A percentile compares a stretch with the other conserved stretches of the same genome.
phyloP scores from a whole-genome alignment of 2,797 vertebrate species.

The Apodemus agrarius region DNA sequence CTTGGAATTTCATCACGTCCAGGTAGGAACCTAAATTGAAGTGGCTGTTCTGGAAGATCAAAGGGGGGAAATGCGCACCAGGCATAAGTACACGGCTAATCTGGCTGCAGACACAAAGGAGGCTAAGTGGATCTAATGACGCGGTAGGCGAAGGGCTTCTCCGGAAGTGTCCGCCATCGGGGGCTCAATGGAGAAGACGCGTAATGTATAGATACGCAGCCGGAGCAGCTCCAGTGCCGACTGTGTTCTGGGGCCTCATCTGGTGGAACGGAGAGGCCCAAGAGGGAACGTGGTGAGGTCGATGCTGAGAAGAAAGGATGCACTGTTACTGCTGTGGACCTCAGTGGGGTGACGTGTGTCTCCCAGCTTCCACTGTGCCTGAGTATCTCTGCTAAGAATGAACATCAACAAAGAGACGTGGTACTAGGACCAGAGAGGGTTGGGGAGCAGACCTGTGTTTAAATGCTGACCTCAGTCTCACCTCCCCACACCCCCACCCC shows the following conservation, averaged over 20 bases:
- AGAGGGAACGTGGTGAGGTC: background rate
- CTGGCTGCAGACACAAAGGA: background rate
- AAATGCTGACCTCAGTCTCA: background rate
- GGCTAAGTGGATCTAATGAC: constrained; percentile 35
- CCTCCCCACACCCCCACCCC: too few species aligned
- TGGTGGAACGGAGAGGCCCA: background rate
- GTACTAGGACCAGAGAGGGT: background rate
- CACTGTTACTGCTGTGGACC: background rate
- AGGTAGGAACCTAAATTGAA: constrained; percentile 62
- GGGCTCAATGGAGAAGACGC: background rate
- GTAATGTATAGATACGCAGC: background rate
- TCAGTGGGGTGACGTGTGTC: background rate
- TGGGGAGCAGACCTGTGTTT: background rate
- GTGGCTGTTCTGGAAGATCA: constrained; percentile 66
- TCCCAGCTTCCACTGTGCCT: background rate
- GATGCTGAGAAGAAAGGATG: background rate
- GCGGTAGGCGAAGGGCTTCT: background rate
- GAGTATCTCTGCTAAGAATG: background rate
- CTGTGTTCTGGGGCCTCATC: background rate
- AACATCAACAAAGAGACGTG: background rate
- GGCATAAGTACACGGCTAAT: constrained; percentile 50
- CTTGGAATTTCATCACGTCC: constrained; percentile 68
- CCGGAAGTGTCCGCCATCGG: background rate
- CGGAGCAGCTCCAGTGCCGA: too few species aligned
- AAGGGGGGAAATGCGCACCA: background rate